Evolutionary conservation across 2,888 invertebrate genomes (phyloP), one percentile per base, ranked within the genome.

Genomic region (Anodontia alba): DNA sequence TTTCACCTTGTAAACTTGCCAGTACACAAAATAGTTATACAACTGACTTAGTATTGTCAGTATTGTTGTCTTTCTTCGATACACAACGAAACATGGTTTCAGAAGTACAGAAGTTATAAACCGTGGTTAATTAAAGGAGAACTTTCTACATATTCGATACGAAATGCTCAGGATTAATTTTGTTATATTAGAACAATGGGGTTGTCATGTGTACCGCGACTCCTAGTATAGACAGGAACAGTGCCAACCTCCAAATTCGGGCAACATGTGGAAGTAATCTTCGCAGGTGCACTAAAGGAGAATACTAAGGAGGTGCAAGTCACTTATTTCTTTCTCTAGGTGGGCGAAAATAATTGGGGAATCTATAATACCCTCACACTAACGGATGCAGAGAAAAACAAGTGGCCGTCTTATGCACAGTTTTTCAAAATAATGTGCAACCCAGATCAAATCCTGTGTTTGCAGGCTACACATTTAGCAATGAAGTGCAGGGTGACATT

Each of bases 171-270:
- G 49, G 17, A 49, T 49, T 20, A 15, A 49, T 20, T n/a, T n/a
- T n/a, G n/a, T 15, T 17, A 49, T 49, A 5, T 5, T 49, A n/a
- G 20, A n/a, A 15, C n/a, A 20, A 62, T 57, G 69, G 62, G 57
- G 33, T 38, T 70, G 42, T 36, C 73, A 43, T 76, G 78, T 10
- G 67, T 77, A 17, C 77, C 71, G 29, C n/a, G 12, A 62, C 46
- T 10, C 83, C 77, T 0, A 23, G 33, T 12, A 73, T 83, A 68
- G 75, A 83, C 78, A 77, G 80, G 80, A 62, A 73, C 15, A 70
- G 78, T 26, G 57, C 43, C 12, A 78, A 84, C 20, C 57, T 84
- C 12, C 36, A 78, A 76, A 29, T 84, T 81, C 43, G 8, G 76
- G n/a, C 81, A 84, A 31, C 74, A 76, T 43, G 79, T 68, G 1